Base-by-base conservation (phyloP, 2,113 vertebrate genomes). In the Nesogale talazaci region DNA sequence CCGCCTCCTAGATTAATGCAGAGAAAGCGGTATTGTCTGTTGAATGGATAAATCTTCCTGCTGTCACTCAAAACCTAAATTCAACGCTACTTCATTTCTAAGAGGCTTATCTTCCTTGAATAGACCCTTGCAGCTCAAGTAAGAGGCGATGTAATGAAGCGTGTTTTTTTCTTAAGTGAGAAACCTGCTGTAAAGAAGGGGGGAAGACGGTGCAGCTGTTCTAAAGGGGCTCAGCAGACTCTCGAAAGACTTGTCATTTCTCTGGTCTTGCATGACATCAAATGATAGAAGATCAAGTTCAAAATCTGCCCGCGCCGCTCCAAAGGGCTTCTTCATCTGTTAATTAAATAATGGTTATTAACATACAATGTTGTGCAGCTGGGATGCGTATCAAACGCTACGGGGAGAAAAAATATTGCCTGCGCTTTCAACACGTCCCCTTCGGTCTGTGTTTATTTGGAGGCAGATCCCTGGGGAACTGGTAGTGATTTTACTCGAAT, bases 101-200 rank as follows among this genome's bases (percentile, higher is more conserved):
- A 99, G 99, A 99, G 99, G 99, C 99, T 99, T 99, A 99, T 99
- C 99, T 99, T 98, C 98, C 97, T 98, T 99, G 99, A 99, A 99
- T 99, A 99, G 99, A 99, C 98, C 99, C 99, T 99, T 98, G 98
- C 98, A 99, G 99, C 98, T 99, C 98, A 97, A 98, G 99, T 99
- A 99, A 99, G 99, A 99, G 99, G 99, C 98, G 98, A 99, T 99
- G 99, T 99, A 99, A 99, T 99, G 99, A 99, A 99, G 99, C 99
- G 98, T 99, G 99, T 99, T 99, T 99, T 99, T 99, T 99, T 99
- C 98, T 99, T 99, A 99, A 98, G 99, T 99, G 98, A 99, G 98
- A 99, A 99, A 99, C 99, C 99, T 99, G 98, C 99, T 99, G 98
- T 98, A 99, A 98, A 98, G 98, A 98, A 98, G 98, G 98, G 97